These are phyloP conservation scores for Lagocephalus sceleratus DNA, from an alignment of 2,797 vertebrate genomes.

Conservation along the genomic window DNA sequence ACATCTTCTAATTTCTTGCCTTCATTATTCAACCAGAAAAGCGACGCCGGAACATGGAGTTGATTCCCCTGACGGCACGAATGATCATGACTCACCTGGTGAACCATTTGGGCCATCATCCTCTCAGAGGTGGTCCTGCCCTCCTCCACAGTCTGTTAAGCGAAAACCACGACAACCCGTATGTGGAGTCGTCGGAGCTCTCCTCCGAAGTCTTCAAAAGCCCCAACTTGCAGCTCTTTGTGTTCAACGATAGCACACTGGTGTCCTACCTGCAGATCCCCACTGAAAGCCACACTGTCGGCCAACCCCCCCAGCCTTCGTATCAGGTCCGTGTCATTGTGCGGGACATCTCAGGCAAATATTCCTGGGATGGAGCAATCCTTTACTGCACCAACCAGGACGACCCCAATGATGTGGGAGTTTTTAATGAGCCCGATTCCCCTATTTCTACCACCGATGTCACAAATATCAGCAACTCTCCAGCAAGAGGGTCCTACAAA, in stretches of 20 bases:
- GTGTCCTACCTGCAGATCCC: slow-evolving; percentile 96
- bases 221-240: slow-evolving; percentile 95
- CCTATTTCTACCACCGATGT: slow-evolving; percentile 18
- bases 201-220: slow-evolving; percentile 95
- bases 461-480: slow-evolving; percentile 44
- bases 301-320: slow-evolving; percentile 60
- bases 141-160: slow-evolving; percentile 93
- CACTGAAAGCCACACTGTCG: slow-evolving; percentile 54
- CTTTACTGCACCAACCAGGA: slow-evolving; percentile 79
- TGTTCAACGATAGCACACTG: slow-evolving; percentile 94
- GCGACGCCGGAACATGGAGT: slow-evolving; percentile 87
- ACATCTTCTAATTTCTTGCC: slow-evolving; percentile 6
- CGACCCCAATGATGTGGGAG: slow-evolving; percentile 34
- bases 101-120: slow-evolving; percentile 95
- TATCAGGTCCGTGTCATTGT: slow-evolving; percentile 91
- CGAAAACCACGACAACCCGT: slow-evolving; percentile 93
- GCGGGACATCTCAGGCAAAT: slow-evolving; percentile 96
- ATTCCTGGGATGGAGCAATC: slow-evolving; percentile 91
- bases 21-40: slow-evolving; percentile 75
- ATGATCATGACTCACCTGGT: slow-evolving; percentile 98
- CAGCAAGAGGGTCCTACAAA: slow-evolving; percentile 35
- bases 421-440: slow-evolving; percentile 36
- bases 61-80: slow-evolving; percentile 91
- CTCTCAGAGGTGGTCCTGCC: slow-evolving; percentile 88
- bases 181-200: slow-evolving; percentile 87